Conservation (phyloP, 2,113 vertebrate species). For the Excalfactoria chinensis region DNA sequence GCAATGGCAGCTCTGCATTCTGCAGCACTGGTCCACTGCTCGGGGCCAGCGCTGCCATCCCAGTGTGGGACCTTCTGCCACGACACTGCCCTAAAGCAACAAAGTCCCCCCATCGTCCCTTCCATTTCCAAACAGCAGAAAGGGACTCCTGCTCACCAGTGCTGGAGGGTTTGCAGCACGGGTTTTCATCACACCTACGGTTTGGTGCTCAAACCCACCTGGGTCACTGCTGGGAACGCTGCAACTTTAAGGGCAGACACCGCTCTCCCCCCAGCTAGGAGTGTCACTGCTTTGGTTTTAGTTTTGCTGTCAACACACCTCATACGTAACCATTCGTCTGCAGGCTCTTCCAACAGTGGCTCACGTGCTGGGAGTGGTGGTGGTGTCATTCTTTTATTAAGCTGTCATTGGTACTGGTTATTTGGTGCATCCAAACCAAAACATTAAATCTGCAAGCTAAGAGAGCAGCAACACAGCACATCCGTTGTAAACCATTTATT, state of each 20-base stretch:
- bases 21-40: too few species aligned
- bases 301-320: neutral
- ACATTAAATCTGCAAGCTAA: conserved; percentile 72
- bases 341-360: conserved; percentile 3
- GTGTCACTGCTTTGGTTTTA: neutral
- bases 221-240: neutral
- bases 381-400: conserved; percentile 62
- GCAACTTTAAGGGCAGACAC: neutral
- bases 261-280: neutral
- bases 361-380: neutral
- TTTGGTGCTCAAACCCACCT: neutral
- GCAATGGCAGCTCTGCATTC: neutral
- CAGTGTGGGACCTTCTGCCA: too few species aligned
- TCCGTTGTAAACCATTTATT: conserved; percentile 82
- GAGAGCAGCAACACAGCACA: conserved; percentile 79
- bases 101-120: neutral
- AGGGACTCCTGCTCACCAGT: neutral
- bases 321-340: neutral
- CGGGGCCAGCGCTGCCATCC: too few species aligned
- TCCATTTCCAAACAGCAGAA: neutral
- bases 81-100: neutral
- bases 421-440: conserved; percentile 63
- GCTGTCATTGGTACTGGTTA: conserved; percentile 64
- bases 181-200: accelerated
- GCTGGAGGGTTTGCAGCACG: neutral